These are phyloP conservation scores for Steatocranus sp. DNA, from an alignment of 2,797 vertebrate species.

Conservation along the genomic window DNA sequence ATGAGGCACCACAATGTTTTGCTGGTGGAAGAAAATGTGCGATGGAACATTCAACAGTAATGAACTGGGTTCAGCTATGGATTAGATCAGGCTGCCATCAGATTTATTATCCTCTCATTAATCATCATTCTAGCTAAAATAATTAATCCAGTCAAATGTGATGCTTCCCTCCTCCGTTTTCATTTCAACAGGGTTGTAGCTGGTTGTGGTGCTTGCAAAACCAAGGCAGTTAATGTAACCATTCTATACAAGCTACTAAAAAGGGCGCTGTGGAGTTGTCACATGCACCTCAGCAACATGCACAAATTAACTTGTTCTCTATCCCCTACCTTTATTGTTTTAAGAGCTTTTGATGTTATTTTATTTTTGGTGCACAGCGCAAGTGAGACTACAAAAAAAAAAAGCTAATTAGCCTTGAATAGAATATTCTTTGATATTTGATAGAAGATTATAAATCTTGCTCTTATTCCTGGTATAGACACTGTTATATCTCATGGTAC, in stretches of 20 bases:
- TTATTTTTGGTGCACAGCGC: not conserved
- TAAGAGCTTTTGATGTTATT: not conserved
- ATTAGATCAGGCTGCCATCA: slow-evolving; percentile 22
- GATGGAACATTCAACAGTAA: not conserved
- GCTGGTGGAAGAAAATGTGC: slow-evolving; percentile 4
- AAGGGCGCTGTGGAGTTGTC: not conserved
- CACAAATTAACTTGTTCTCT: not conserved
- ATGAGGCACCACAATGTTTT: slow-evolving; percentile 60
- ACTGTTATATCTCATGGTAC: not conserved
- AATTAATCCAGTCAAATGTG: not conserved
- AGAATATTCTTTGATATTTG: slow-evolving; percentile 10
- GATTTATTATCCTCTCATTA: slow-evolving; percentile 15
- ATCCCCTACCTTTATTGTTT: not conserved
- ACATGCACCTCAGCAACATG: not conserved
- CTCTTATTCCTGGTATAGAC: not conserved
- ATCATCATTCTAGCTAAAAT: not conserved
- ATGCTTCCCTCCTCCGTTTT: slow-evolving; percentile 3
- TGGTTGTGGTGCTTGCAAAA: not conserved
- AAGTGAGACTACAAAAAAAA: slow-evolving; percentile 29
- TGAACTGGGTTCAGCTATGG: not conserved
- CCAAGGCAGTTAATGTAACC: not conserved
- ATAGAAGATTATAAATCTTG: not conserved
- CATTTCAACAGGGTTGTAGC: not conserved
- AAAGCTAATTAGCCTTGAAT: slow-evolving; percentile 20
- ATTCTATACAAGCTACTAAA: not conserved